Evolutionary conservation across 2,113 vertebrate species (phyloP).

Genomic region (Orientallactaga bullata): DNA sequence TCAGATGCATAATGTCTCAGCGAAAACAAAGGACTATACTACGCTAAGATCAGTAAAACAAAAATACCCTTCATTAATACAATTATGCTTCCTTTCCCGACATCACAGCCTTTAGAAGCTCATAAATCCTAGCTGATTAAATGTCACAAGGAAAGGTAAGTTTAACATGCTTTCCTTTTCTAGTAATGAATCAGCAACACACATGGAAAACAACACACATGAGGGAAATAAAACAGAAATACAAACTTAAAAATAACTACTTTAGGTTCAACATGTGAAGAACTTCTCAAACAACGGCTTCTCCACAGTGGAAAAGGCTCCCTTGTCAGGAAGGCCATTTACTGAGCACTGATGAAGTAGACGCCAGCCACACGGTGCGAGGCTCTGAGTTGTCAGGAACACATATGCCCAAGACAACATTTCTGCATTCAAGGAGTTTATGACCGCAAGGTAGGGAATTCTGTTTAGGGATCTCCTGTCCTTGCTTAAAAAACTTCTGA

Average conservation of each 20-base stretch:
- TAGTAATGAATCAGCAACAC: slow-evolving; percentile 61
- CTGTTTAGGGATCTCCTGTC: not conserved
- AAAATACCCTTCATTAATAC: slow-evolving; percentile 51
- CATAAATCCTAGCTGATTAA: slow-evolving; percentile 75
- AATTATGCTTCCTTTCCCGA: slow-evolving; percentile 26
- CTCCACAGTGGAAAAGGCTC: not conserved
- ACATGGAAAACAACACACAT: not conserved
- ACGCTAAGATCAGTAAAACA: slow-evolving; percentile 59
- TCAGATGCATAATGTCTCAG: slow-evolving; percentile 3
- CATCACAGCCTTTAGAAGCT: slow-evolving; percentile 45
- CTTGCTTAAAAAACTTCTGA: not conserved
- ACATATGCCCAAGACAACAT: not conserved
- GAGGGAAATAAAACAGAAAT: slow-evolving; percentile 11
- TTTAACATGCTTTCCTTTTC: slow-evolving; percentile 63
- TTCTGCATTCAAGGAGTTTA: not conserved
- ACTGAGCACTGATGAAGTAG: rapidly evolving
- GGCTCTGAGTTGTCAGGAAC: not conserved
- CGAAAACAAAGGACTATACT: slow-evolving; percentile 70
- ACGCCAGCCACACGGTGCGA: not conserved
- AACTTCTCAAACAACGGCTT: not conserved
- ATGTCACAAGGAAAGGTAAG: slow-evolving; percentile 71
- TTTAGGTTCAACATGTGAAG: not conserved
- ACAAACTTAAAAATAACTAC: slow-evolving; percentile 3
- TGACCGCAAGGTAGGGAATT: not conserved
- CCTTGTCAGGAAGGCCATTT: not conserved